Conservation (phyloP, 2,113 vertebrate genomes). For the Scomber scombrus region DNA sequence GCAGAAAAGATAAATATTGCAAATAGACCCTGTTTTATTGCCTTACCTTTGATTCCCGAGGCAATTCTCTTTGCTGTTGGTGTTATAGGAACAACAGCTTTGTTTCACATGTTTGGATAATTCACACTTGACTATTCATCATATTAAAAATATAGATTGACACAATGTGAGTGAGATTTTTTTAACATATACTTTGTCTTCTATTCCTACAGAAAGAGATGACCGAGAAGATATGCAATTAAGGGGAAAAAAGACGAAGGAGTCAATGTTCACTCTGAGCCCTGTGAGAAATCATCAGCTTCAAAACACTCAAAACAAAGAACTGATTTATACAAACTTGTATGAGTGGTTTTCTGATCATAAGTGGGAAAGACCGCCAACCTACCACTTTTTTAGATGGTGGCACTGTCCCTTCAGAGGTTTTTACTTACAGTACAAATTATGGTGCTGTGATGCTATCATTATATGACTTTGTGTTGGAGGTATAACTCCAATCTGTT, state of each 20-base stretch:
- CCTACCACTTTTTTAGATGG: slow-evolving; percentile 30
- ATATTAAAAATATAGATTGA: not conserved
- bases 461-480: slow-evolving; percentile 34
- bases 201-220: slow-evolving; percentile 89
- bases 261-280: slow-evolving; percentile 76
- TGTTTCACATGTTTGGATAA: not conserved
- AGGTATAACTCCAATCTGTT: slow-evolving; percentile 17
- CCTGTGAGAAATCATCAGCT: slow-evolving; percentile 58
- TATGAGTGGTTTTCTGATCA: slow-evolving; percentile 20
- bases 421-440: slow-evolving; percentile 19
- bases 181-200: slow-evolving; percentile 56
- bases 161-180: not conserved
- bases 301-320: slow-evolving; percentile 56
- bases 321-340: slow-evolving; percentile 30
- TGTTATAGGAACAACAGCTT: slow-evolving; percentile 17
- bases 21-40: slow-evolving; percentile 33
- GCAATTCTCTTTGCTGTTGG: not conserved
- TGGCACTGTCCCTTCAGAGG: slow-evolving; percentile 9
- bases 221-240: slow-evolving; percentile 95
- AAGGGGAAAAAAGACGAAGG: slow-evolving; percentile 81
- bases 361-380: slow-evolving; percentile 18
- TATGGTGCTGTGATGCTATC: slow-evolving; percentile 32
- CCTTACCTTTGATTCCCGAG: not conserved
- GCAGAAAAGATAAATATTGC: not conserved
- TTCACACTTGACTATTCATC: not conserved